Conservation (phyloP, 2,113 vertebrate species). For the Coptodon rendalli region DNA sequence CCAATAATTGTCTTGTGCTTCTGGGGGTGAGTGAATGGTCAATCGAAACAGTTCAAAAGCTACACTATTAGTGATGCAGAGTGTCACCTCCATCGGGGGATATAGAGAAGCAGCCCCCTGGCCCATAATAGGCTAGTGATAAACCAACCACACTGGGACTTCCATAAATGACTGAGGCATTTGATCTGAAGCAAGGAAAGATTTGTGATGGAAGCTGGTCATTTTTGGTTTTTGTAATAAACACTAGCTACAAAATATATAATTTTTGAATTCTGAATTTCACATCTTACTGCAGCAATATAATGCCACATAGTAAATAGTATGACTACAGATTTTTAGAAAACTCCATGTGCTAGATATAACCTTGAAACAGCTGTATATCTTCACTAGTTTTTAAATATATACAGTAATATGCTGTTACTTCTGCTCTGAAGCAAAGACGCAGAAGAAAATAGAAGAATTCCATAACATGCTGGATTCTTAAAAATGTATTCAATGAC, state of each 20-base stretch:
- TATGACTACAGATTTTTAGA: neutral
- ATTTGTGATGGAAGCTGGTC: neutral
- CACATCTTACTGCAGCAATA: neutral
- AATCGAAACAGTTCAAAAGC: slow-evolving; percentile 8
- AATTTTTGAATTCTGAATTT: neutral
- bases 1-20: neutral
- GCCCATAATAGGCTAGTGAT: slow-evolving; percentile 1
- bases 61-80: neutral
- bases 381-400: neutral
- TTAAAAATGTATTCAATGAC: slow-evolving; percentile 29
- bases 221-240: slow-evolving; percentile 8
- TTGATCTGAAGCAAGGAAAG: neutral
- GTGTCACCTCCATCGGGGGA: neutral
- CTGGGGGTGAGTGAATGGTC: neutral
- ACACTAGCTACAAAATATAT: neutral
- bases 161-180: neutral
- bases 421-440: slow-evolving; percentile 2
- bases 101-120: neutral
- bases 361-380: neutral
- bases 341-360: neutral
- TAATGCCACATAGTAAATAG: neutral
- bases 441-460: neutral
- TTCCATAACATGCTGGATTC: slow-evolving; percentile 17
- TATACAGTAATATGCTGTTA: neutral
- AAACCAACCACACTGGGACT: neutral